A percentile compares a stretch with the other conserved stretches of the same genome.
Evolutionary conservation across 2,888 invertebrate species (phyloP).

Genomic region (Zaprionus lineosus): DNA sequence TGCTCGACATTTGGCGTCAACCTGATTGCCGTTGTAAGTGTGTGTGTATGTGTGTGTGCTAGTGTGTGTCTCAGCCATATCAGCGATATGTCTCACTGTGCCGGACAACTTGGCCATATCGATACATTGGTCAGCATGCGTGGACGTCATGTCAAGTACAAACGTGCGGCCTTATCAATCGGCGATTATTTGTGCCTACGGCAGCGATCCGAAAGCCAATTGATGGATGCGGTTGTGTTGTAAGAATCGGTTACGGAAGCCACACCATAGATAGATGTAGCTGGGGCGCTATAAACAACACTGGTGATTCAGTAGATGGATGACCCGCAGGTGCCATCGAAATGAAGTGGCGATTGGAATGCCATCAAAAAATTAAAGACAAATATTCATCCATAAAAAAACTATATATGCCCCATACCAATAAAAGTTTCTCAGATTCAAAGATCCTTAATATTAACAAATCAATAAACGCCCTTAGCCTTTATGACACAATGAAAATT

Average conservation of each 20-base stretch:
- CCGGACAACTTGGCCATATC: conserved; percentile 31
- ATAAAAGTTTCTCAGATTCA: too few relatives aligned
- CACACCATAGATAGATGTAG: too few relatives aligned
- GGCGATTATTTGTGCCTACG: too few relatives aligned
- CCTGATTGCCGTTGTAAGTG: conserved; percentile 30
- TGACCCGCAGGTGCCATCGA: conserved; percentile 7
- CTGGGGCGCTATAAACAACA: too few relatives aligned
- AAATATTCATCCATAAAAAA: too few relatives aligned
- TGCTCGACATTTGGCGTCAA: conserved; percentile 19
- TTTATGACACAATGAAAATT: too few relatives aligned
- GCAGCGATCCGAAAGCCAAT: conserved; percentile 7
- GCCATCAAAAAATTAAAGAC: too few relatives aligned
- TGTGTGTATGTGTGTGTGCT: background rate
- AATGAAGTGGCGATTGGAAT: too few relatives aligned
- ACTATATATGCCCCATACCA: too few relatives aligned
- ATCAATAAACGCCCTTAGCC: too few relatives aligned
- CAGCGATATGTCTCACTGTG: conserved; percentile 63
- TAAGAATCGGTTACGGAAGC: conserved; percentile 13
- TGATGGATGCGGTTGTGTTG: conserved; percentile 29
- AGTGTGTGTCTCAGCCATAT: conserved; percentile 39
- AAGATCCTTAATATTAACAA: too few relatives aligned
- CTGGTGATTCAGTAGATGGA: conserved; percentile 3
- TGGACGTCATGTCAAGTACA: conserved; percentile 64
- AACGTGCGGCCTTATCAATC: conserved; percentile 51
- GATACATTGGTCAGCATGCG: conserved; percentile 42